phyloP scores from a whole-genome alignment of 2,113 vertebrate species.

The Syrmaticus mikado region DNA sequence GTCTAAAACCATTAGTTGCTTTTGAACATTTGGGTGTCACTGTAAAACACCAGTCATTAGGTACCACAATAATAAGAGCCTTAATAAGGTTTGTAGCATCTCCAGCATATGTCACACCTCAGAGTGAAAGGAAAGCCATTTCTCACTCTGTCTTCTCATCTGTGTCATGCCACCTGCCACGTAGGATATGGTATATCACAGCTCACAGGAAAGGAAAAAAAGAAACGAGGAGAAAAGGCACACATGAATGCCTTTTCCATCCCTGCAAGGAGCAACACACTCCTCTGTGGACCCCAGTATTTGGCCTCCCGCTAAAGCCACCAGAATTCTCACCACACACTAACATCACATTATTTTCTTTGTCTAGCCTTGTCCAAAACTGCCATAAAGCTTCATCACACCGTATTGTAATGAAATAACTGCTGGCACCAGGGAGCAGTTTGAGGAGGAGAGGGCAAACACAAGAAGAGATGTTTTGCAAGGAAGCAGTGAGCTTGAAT shows the following conservation, averaged over 20 bases:
- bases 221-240: neutral
- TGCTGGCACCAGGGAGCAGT: neutral
- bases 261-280: neutral
- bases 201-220: neutral
- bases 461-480: accelerated
- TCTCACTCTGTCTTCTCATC: neutral
- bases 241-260: neutral
- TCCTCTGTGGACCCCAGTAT: accelerated
- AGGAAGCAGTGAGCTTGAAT: accelerated
- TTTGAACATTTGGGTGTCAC: neutral
- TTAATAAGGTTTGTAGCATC: conserved; percentile 5
- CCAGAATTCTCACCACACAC: neutral
- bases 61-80: neutral
- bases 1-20: neutral
- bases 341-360: neutral
- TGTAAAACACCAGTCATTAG: conserved; percentile 4
- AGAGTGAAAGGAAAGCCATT: conserved; percentile 18
- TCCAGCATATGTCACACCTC: neutral
- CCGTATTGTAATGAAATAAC: accelerated
- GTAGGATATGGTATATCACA: neutral
- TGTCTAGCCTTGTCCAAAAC: neutral
- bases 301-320: neutral
- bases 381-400: neutral
- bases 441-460: neutral
- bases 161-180: conserved; percentile 4